These are phyloP conservation scores for Drosophila emarginata DNA, from an alignment of 2,888 invertebrate species.

Conservation along the genomic window DNA sequence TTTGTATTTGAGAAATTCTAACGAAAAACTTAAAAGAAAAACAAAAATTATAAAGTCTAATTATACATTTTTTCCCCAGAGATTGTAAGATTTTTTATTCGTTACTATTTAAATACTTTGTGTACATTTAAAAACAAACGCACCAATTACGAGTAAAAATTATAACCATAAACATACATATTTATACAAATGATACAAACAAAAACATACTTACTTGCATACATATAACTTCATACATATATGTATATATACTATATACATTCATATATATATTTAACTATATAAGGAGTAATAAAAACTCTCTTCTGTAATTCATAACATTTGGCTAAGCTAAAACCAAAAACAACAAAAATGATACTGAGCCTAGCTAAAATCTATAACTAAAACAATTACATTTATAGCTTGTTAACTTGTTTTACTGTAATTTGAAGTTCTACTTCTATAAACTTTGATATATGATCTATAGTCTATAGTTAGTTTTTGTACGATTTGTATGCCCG, in stretches of 20 bases:
- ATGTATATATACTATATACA: slow-evolving; percentile 28
- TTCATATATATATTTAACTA: slow-evolving; percentile 34
- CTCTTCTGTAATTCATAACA: slow-evolving; percentile 43
- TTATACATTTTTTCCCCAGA: slow-evolving; percentile 44
- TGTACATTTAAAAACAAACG: slow-evolving; percentile 34
- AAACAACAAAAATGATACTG: slow-evolving; percentile 32
- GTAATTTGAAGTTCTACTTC: slow-evolving; percentile 40
- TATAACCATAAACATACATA: slow-evolving; percentile 5
- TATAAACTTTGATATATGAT: slow-evolving; percentile 41
- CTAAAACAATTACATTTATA: slow-evolving; percentile 32
- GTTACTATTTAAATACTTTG: slow-evolving; percentile 43
- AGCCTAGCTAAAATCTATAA: slow-evolving; percentile 34
- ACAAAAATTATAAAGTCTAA: slow-evolving; percentile 25
- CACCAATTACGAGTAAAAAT: slow-evolving; percentile 46
- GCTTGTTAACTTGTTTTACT: slow-evolving; percentile 54
- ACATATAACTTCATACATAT: slow-evolving; percentile 21
- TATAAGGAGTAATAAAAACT: slow-evolving; percentile 26
- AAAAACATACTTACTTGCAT: slow-evolving; percentile 14
- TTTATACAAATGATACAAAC: slow-evolving; percentile 1
- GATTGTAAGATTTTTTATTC: slow-evolving; percentile 56
- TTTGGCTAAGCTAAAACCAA: slow-evolving; percentile 50
- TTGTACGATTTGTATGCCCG: slow-evolving; percentile 57
- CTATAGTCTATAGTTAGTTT: slow-evolving; percentile 52
- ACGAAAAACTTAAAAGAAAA: slow-evolving; percentile 33
- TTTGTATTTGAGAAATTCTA: slow-evolving; percentile 46